A percentile compares a stretch with the other conserved stretches of the same genome.
These are phyloP conservation scores for Montipora capitata DNA, from an alignment of 92 coral and sea anemone species.

Conservation along the genomic window DNA sequence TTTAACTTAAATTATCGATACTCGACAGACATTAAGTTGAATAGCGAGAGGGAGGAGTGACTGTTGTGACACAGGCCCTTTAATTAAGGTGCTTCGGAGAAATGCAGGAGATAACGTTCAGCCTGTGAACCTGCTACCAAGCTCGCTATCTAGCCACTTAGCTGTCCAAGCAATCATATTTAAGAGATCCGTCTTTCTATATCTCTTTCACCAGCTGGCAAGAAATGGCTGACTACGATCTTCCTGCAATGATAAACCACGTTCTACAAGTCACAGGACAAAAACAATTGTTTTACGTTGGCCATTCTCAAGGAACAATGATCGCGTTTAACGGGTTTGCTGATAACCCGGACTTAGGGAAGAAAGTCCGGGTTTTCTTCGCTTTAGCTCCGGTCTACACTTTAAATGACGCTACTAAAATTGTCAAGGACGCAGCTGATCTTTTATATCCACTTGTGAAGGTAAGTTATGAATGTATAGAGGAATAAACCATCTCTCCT, in stretches of 20 bases:
- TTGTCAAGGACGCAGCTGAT: conserved; percentile 61
- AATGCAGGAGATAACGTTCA: too few species aligned
- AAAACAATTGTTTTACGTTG: conserved; percentile 73
- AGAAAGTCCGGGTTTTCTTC: conserved; percentile 79
- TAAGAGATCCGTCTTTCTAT: not conserved
- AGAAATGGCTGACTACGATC: conserved; percentile 84
- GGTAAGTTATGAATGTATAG: conserved; percentile 38
- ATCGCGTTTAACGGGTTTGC: conserved; percentile 89
- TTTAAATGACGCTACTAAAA: conserved; percentile 56
- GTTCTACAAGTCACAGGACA: conserved; percentile 66
- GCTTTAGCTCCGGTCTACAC: conserved; percentile 91
- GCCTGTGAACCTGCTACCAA: too few species aligned
- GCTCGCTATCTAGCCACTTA: too few species aligned
- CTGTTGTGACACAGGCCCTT: too few species aligned
- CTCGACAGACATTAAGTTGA: too few species aligned
- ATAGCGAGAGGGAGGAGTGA: too few species aligned
- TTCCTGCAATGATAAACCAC: conserved; percentile 86
- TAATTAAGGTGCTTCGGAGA: too few species aligned
- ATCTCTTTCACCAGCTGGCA: conserved; percentile 80
- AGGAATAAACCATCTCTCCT: not conserved
- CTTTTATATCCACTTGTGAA: conserved; percentile 77
- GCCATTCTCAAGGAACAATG: conserved; percentile 92
- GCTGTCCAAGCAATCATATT: not conserved
- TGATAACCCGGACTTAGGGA: conserved; percentile 75
- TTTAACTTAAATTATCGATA: too few species aligned